These are phyloP conservation scores for Choristoneura fumiferana DNA, from an alignment of 1,140 invertebrate species.

Conservation along the genomic window DNA sequence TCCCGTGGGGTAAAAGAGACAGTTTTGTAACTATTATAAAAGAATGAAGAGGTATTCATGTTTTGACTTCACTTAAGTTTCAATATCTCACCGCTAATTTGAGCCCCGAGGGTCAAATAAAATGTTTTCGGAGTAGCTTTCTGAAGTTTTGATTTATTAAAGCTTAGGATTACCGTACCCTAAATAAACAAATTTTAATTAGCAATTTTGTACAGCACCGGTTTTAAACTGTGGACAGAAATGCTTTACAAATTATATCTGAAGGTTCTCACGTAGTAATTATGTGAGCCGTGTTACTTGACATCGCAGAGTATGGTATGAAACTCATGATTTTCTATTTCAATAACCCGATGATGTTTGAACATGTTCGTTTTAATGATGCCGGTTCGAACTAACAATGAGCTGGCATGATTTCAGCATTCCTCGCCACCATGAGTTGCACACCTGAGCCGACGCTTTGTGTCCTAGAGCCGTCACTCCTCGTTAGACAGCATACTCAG, in stretches of 20 bases:
- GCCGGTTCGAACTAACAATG: constrained; percentile 10
- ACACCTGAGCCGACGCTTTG: constrained; percentile 43
- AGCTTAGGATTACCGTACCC: background rate
- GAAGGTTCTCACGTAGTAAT: background rate
- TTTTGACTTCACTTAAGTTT: no score
- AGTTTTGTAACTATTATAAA: no score
- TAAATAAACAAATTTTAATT: constrained; percentile 19
- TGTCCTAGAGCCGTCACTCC: constrained; percentile 47
- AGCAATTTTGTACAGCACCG: background rate
- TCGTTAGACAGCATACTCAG: constrained; percentile 35
- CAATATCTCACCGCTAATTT: background rate
- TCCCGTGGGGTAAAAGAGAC: no score
- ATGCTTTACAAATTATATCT: constrained; percentile 2
- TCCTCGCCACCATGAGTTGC: constrained; percentile 28
- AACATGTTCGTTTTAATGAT: constrained; percentile 13
- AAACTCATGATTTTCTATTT: background rate
- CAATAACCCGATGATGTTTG: background rate
- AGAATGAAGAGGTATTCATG: no score
- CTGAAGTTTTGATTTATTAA: constrained; percentile 9
- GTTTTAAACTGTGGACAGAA: background rate
- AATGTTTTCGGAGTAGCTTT: background rate
- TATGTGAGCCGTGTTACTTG: background rate
- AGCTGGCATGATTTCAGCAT: constrained; percentile 22
- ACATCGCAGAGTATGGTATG: background rate
- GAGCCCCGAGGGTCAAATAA: constrained; percentile 4